A percentile compares a stretch with the other conserved stretches of the same genome.
Conservation (phyloP, 2,113 vertebrate species). For the Orycteropus afer region DNA sequence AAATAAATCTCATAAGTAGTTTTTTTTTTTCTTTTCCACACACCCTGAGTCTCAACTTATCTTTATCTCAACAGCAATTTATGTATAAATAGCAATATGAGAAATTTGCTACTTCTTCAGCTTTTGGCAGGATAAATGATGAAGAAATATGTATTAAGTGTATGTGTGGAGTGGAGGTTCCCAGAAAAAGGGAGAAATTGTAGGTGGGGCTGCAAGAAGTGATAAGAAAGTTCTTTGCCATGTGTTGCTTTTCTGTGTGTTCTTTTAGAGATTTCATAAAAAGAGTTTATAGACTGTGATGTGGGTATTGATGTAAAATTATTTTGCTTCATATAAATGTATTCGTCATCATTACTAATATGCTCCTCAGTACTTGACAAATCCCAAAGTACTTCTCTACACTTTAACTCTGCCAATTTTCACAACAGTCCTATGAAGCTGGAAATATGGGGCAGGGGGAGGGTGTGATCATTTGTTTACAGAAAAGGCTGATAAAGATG, state of each 20-base stretch:
- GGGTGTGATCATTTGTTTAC: background rate
- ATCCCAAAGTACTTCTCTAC: constrained; percentile 39
- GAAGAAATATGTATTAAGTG: background rate
- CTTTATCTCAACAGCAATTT: constrained; percentile 40
- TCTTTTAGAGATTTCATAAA: background rate
- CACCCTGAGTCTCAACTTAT: constrained; percentile 22
- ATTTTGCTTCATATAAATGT: background rate
- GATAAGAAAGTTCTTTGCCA: background rate
- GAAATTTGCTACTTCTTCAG: constrained; percentile 28
- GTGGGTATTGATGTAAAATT: background rate
- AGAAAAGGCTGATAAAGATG: constrained; percentile 30
- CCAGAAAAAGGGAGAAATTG: background rate
- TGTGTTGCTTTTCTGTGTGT: background rate
- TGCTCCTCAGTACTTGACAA: background rate
- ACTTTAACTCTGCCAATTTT: background rate
- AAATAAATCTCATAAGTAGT: background rate
- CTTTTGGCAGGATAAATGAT: constrained; percentile 32
- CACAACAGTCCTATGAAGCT: background rate
- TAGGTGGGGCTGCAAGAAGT: background rate
- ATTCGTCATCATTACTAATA: background rate
- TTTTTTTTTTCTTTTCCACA: constrained; percentile 40
- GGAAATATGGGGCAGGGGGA: background rate
- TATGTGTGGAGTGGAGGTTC: background rate
- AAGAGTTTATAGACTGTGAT: background rate
- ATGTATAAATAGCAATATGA: constrained; percentile 11